Base-by-base conservation (phyloP, 2,797 vertebrate species). In the Pogoniulus pusillus region DNA sequence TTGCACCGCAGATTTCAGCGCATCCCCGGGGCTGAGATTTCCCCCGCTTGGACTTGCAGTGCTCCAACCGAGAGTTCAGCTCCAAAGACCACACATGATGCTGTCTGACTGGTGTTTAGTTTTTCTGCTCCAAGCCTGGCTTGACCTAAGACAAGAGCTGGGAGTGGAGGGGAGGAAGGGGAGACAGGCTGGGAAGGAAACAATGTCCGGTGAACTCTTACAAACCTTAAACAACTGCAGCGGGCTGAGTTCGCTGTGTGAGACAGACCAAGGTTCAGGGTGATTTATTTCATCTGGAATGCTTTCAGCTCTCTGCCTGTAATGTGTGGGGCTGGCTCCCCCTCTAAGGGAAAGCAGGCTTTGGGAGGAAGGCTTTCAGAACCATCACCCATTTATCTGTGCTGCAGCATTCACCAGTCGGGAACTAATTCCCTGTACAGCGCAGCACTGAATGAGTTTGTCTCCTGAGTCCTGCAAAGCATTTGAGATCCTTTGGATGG, bases 401-500 rank as follows among this genome's bases (percentile, higher is more conserved):
- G 65, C 68, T n/a, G 76, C 57, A 92, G 79, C 87, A 64, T 91
- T 94, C 89, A 94, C 82, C 91, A 85, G 88, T 90, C 96, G 71
- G 86, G 85, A 96, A 82, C 76, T 87, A 94, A 95, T 82, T 95
- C 92, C 82, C 87, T 82, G 41, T 94, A 87, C 41, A 27, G 93
- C 84, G 87, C 29, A 76, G 57, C 55, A 71, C 85, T 96, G 95
- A 96, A 96, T 87, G 87, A 95, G 84, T 95, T 96, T 95, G 85
- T 96, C 90, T 95, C 92, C 70, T 91, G 93, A 91, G 89, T 85
- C 89, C 92, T 85, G 90, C 78, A 95, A 89, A 95, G 91, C 77
- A 93, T 94, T 96, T 95, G 51, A 95, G 93, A 96, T 85, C 90
- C 87, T 96, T 94, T 92, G 90, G 90, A 93, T 93, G 94, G 65